Evolutionary conservation across 1,140 invertebrate species (phyloP), one percentile per base, ranked within the genome.

Genomic region (Coptotermes formosanus): DNA sequence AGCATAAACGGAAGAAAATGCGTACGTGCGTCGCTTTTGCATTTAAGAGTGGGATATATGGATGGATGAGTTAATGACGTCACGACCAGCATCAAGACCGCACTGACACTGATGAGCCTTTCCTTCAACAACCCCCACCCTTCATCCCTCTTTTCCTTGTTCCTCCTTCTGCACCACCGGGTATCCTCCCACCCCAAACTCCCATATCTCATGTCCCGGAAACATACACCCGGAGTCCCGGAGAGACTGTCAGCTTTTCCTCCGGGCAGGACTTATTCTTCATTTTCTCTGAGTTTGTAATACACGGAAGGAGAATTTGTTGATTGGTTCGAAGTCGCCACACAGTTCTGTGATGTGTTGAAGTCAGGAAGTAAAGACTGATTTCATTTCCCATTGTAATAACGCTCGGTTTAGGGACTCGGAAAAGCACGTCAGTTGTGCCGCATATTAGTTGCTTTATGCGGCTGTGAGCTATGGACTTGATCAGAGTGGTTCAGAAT

Each of bases 81-180:
- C 83, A 84, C 83, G 83, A 84, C 43, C 83, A 84, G 83, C 44
- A 84, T 44, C 83, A 84, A 45, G 48, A 84, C 44, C 44, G 44
- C 83, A 84, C 83, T 84, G 83, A 84, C 83, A 84, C 83, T 84
- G 83, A 84, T 84, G 83, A 84, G 83, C 83, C 83, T 84, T 84
- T 84, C 83, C 83, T 84, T 84, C 83, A 84, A 84, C 44, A 30
- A 48, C 48, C 83, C 45, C 83, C 43, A 30, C 83, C 83, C 82
- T 30, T 75, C 59, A 64, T 64, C 59, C 59, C 64, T 30, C 25
- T 75, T 75, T 30, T 30, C n/a, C 64, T 75, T 75, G 25, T 75
- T 25, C 25, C n/a, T 14, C 64, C 64, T 75, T 21, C 52, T 75
- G 25, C 64, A n/a, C 83, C 19, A 52, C 83, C 83, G 30, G 30